phyloP scores from a whole-genome alignment of 2,888 invertebrate species.

The Pyralis farinalis region DNA sequence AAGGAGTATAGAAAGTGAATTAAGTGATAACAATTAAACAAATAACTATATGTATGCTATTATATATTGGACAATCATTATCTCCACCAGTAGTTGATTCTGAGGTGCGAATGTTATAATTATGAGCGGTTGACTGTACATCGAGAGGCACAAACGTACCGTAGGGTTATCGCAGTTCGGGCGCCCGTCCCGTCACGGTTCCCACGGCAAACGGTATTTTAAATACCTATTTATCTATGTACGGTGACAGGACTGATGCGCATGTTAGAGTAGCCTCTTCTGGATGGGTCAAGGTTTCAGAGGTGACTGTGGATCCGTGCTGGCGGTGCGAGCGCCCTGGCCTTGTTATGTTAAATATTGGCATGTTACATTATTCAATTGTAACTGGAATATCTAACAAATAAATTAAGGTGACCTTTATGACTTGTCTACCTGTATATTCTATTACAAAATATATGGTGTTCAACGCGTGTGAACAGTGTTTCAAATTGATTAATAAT shows the following conservation, averaged over 20 bases:
- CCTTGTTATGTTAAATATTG: slow-evolving; percentile 63
- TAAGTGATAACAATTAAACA: too few species aligned
- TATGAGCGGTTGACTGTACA: too few species aligned
- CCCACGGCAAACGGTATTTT: slow-evolving; percentile 77
- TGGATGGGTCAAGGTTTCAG: slow-evolving; percentile 78
- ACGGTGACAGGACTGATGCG: slow-evolving; percentile 73
- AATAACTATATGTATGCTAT: too few species aligned
- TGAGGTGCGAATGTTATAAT: too few species aligned
- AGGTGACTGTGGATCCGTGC: slow-evolving; percentile 72
- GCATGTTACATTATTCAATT: slow-evolving; percentile 63
- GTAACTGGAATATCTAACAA: slow-evolving; percentile 27
- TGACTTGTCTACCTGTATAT: slow-evolving; percentile 9
- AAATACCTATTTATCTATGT: slow-evolving; percentile 75
- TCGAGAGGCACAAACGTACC: slow-evolving; percentile 46
- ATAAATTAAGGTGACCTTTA: slow-evolving; percentile 24
- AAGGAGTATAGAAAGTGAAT: too few species aligned
- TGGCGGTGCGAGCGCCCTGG: slow-evolving; percentile 59
- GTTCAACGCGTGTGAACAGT: neutral
- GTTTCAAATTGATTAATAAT: neutral
- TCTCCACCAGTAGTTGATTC: too few species aligned
- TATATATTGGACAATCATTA: too few species aligned
- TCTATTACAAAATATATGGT: slow-evolving; percentile 1
- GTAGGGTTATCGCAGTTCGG: slow-evolving; percentile 56
- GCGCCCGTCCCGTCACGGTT: slow-evolving; percentile 71
- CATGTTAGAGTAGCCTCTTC: slow-evolving; percentile 75